Conservation (phyloP, 1,140 invertebrate genomes). For the Rhagoletis pomonella region DNA sequence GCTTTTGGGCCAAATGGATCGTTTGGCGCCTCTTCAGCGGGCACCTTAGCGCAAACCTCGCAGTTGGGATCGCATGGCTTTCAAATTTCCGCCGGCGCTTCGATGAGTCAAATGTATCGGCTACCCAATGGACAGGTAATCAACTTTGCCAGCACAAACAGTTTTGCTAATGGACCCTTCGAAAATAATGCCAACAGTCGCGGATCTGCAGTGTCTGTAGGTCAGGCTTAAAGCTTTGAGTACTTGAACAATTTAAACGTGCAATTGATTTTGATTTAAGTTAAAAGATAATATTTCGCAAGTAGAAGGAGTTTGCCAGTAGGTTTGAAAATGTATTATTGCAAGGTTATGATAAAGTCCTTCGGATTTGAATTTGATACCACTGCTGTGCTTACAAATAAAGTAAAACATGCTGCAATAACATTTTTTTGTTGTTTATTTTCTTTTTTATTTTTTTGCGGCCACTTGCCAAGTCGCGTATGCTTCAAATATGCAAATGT, state of each 20-base stretch:
- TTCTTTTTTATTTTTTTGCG: neutral
- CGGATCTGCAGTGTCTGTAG: conserved; percentile 66
- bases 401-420: conserved; percentile 5
- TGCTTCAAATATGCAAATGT: neutral
- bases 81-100: conserved; percentile 69
- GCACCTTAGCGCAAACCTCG: conserved; percentile 69
- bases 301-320: too few relatives aligned
- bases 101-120: conserved; percentile 67
- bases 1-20: conserved; percentile 62
- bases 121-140: conserved; percentile 73
- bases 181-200: conserved; percentile 67
- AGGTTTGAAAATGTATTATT: too few relatives aligned
- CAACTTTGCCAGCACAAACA: conserved; percentile 71
- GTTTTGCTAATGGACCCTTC: conserved; percentile 70
- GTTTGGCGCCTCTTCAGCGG: conserved; percentile 73
- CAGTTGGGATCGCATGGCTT: conserved; percentile 64
- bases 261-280: neutral
- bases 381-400: conserved; percentile 22
- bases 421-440: neutral
- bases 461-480: neutral
- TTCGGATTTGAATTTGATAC: neutral
- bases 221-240: neutral
- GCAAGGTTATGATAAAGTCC: too few relatives aligned
- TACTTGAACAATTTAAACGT: neutral
- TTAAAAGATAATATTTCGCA: too few relatives aligned